A percentile compares a stretch with the other conserved stretches of the same genome.
Evolutionary conservation across 2,797 vertebrate genomes (phyloP).

Genomic region (Todus mexicanus): DNA sequence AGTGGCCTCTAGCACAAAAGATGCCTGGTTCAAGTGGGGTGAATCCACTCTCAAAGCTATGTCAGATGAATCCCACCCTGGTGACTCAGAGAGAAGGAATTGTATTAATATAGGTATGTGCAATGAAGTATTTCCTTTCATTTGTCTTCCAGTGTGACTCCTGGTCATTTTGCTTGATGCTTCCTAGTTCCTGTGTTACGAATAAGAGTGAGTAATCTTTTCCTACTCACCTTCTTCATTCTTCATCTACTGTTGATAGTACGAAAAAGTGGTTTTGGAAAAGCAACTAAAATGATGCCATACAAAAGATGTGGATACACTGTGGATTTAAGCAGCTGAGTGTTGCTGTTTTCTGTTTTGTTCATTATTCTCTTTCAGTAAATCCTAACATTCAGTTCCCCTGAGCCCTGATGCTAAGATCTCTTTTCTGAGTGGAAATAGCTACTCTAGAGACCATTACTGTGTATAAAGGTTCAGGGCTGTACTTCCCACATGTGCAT

Average conservation of each 20-base stretch:
- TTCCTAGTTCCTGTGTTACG: not conserved
- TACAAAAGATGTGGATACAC: not conserved
- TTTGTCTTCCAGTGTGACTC: slow-evolving; percentile 17
- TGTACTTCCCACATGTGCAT: not conserved
- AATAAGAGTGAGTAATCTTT: not conserved
- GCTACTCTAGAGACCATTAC: not conserved
- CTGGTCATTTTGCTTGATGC: not conserved
- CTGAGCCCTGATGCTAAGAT: not conserved
- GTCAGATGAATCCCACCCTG: slow-evolving; percentile 33
- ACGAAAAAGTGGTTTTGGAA: not conserved
- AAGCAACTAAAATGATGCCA: not conserved
- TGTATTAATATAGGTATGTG: not conserved
- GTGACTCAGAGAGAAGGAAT: slow-evolving; percentile 55
- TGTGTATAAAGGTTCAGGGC: not conserved
- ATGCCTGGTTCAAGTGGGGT: not conserved
- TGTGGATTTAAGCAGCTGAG: not conserved
- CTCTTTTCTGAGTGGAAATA: slow-evolving; percentile 28
- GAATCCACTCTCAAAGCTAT: not conserved
- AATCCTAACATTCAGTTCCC: not conserved
- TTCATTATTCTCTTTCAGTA: not conserved
- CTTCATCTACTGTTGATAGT: not conserved
- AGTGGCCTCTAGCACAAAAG: not conserved
- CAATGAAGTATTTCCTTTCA: slow-evolving; percentile 46
- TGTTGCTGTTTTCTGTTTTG: not conserved
- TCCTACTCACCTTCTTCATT: not conserved